Evolutionary conservation across 2,113 vertebrate genomes (phyloP).

Genomic region (Seriola rivoliana): DNA sequence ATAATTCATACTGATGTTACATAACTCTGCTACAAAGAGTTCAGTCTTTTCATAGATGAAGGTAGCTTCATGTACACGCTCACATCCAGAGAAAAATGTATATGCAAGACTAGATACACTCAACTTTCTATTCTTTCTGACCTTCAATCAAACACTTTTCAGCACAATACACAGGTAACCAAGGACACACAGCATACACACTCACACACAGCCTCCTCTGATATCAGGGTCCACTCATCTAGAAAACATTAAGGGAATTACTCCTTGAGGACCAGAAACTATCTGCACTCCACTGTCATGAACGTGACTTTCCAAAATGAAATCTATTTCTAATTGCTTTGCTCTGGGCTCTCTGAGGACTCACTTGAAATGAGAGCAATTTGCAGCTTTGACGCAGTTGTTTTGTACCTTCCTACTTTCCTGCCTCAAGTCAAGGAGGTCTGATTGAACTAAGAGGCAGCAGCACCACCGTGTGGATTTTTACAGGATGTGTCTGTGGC

Average conservation of each 20-base stretch:
- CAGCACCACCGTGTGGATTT: slow-evolving; percentile 75
- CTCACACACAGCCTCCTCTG: slow-evolving; percentile 20
- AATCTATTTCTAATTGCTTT: slow-evolving; percentile 64
- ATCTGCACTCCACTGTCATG: slow-evolving; percentile 49
- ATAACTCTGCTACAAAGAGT: neutral
- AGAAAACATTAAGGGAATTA: slow-evolving; percentile 62
- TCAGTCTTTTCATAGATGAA: neutral
- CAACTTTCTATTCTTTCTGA: slow-evolving; percentile 6
- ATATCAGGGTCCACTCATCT: slow-evolving; percentile 50
- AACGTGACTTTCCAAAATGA: slow-evolving; percentile 59
- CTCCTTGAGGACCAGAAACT: slow-evolving; percentile 59
- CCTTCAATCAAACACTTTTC: slow-evolving; percentile 20
- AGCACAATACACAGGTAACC: slow-evolving; percentile 5
- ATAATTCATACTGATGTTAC: neutral
- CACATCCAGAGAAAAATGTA: neutral
- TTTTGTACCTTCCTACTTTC: slow-evolving; percentile 26
- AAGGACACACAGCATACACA: neutral
- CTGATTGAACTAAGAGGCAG: slow-evolving; percentile 32
- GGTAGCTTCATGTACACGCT: neutral
- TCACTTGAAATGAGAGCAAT: slow-evolving; percentile 64
- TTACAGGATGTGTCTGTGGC: slow-evolving; percentile 17
- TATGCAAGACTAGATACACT: neutral
- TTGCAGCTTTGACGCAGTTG: slow-evolving; percentile 43
- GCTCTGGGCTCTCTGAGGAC: slow-evolving; percentile 48
- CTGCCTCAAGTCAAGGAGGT: neutral